Evolutionary conservation across 2,113 vertebrate genomes (phyloP), one percentile per base, ranked within the genome.

Genomic region (Antechinus flavipes): DNA sequence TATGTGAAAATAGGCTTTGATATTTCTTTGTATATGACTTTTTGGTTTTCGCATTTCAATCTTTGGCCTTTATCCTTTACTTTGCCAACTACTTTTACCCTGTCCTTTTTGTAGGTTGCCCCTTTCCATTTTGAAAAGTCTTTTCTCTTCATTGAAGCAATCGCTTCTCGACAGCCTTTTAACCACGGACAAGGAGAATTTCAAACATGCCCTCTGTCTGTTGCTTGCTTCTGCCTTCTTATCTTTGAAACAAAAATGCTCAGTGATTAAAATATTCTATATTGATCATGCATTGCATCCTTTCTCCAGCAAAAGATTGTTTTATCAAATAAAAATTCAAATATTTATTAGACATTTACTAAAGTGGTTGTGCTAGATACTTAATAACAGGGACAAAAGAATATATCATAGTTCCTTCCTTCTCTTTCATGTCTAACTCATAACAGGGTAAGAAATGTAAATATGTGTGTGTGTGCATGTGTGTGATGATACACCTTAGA

Each of bases 1-100:
- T 84, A 84, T 84, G 68, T 84, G 68, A 84, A 84, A 84, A 84
- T 84, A 42, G 68, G 68, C 68, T 84, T 84, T 84, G 68, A 84
- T 84, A 84, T 42, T 22, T 84, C 68, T 84, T 84, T 84, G 68
- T 84, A 84, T 84, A 84, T 84, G 68, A 84, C 68, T 84, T 84
- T 84, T 8, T 84, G 68, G 68, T 84, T 84, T 84, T 84, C 68
- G n/a, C 68, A 84, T 84, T 84, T 84, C 35, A 84, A 42, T 84
- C 68, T 84, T 84, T 84, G 68, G 68, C 68, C 68, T 84, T 84
- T 84, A 84, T 84, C 68, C 68, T 84, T 84, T 84, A 42, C 68
- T 84, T 84, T 84, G 68, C 68, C 68, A 42, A 84, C 16, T 1
- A 42, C 68, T 84, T 49, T 84, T 84, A 84, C 68, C 68, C 68